These are phyloP conservation scores for Protophormia terraenovae DNA, from an alignment of 2,888 invertebrate species.

Conservation along the genomic window DNA sequence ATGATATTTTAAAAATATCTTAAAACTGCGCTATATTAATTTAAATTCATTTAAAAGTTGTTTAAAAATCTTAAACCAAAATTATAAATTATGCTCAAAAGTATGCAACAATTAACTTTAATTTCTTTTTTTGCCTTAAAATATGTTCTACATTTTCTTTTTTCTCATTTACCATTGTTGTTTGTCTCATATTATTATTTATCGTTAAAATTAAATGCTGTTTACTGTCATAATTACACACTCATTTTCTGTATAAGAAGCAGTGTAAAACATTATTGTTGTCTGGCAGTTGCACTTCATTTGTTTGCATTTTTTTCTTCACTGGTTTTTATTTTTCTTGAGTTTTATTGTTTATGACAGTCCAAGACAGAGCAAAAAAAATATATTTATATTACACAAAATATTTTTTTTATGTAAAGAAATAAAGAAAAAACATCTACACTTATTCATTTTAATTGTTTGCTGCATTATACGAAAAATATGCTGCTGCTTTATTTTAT, in stretches of 20 bases:
- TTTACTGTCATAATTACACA: constrained; percentile 66
- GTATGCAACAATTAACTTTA: constrained; percentile 29
- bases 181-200: constrained; percentile 38
- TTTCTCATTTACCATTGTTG: not conserved
- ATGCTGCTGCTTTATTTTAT: not conserved
- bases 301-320: constrained; percentile 35
- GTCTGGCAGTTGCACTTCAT: constrained; percentile 64
- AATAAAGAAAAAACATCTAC: constrained; percentile 8
- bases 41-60: no score
- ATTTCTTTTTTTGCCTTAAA: constrained; percentile 32
- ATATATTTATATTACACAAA: not conserved
- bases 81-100: constrained; percentile 5
- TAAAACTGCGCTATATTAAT: no score
- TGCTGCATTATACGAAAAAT: constrained; percentile 12
- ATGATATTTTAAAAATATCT: not conserved
- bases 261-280: constrained; percentile 52
- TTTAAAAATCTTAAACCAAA: no score
- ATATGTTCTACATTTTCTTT: constrained; percentile 43
- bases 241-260: constrained; percentile 53
- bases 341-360: constrained; percentile 64
- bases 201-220: constrained; percentile 59
- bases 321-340: not conserved
- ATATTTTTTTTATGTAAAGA: not conserved
- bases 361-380: constrained; percentile 27
- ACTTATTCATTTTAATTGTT: constrained; percentile 52